These are phyloP conservation scores for Myotis lucifugus DNA, from an alignment of 2,113 vertebrate species.

Conservation along the genomic window DNA sequence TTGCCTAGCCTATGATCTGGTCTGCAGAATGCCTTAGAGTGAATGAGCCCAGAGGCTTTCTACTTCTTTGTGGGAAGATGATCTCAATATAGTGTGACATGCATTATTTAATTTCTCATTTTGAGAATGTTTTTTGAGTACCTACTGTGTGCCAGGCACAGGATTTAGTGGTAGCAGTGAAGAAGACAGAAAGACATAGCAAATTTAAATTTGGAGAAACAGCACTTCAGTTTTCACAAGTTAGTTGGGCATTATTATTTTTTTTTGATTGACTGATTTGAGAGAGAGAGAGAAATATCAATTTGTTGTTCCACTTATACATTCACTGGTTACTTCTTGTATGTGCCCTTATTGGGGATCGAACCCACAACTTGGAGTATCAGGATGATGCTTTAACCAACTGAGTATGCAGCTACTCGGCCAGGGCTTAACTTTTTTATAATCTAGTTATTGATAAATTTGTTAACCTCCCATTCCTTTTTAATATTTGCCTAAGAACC, in stretches of 20 bases:
- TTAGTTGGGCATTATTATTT: neutral
- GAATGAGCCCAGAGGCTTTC: neutral
- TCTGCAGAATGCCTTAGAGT: neutral
- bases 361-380: neutral
- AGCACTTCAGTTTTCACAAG: neutral
- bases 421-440: neutral
- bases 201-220: neutral
- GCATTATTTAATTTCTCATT: neutral
- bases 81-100: neutral
- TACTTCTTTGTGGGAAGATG: neutral
- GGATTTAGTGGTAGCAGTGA: neutral
- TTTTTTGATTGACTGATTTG: neutral
- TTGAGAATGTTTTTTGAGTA: neutral
- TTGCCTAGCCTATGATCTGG: neutral
- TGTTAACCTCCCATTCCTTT: neutral
- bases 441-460: neutral
- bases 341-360: neutral
- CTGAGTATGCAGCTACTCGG: neutral
- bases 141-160: neutral
- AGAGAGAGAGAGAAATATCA: neutral
- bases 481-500: slow-evolving; percentile 34
- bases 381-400: neutral
- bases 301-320: neutral
- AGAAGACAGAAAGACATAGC: neutral
- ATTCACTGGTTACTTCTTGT: neutral